Percentiles rank a stretch among this genome's conserved stretches.
Conservation (phyloP, 2,888 invertebrate species). For the Teinopalpus imperialis region DNA sequence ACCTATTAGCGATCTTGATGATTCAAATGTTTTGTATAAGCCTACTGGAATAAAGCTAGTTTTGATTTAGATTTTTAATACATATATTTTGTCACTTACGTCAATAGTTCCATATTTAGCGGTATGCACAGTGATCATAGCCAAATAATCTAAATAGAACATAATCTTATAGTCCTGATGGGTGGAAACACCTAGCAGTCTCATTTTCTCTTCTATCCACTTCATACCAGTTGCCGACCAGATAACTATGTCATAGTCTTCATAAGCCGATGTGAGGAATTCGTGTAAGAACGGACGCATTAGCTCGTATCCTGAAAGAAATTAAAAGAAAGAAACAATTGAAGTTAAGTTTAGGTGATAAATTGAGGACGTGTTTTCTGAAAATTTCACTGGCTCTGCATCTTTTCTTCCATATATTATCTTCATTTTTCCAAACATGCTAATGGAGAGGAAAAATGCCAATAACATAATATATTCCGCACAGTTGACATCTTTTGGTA, state of each 20-base stretch:
- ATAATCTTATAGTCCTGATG: slow-evolving; percentile 94
- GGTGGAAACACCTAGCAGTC: slow-evolving; percentile 91
- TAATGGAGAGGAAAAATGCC: too few relatives aligned
- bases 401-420: too few relatives aligned
- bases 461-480: too few relatives aligned
- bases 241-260: slow-evolving; percentile 97
- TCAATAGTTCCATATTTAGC: slow-evolving; percentile 95
- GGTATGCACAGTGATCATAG: slow-evolving; percentile 97
- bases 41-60: too few relatives aligned
- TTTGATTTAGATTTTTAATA: too few relatives aligned
- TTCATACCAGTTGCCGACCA: slow-evolving; percentile 99
- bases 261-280: slow-evolving; percentile 93
- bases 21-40: too few relatives aligned
- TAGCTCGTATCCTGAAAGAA: slow-evolving; percentile 86
- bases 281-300: slow-evolving; percentile 98
- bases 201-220: slow-evolving; percentile 99
- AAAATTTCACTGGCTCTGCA: too few relatives aligned
- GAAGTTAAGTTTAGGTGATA: too few relatives aligned
- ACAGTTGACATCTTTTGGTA: too few relatives aligned
- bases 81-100: slow-evolving; percentile 85
- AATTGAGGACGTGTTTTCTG: too few relatives aligned
- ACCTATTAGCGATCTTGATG: too few relatives aligned
- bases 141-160: slow-evolving; percentile 94
- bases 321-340: slow-evolving; percentile 16
- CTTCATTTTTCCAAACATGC: too few relatives aligned